These are phyloP conservation scores for Pteropus rufus DNA, from an alignment of 2,797 vertebrate genomes.

Conservation along the genomic window DNA sequence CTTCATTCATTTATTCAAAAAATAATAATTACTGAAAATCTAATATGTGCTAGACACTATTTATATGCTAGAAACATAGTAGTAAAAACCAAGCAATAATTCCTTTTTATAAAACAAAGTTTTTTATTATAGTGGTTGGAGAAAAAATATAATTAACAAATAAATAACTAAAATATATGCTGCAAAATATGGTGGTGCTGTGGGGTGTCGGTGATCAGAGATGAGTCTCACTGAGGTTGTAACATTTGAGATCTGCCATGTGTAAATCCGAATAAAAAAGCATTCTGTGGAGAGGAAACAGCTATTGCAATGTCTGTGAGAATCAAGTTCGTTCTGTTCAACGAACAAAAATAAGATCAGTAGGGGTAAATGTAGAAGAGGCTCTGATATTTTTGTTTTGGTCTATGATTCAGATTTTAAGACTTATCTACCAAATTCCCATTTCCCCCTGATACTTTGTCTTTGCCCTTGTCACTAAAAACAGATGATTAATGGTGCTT, in stretches of 20 bases:
- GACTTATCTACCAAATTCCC: background rate
- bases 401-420: background rate
- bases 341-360: background rate
- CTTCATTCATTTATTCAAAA: background rate
- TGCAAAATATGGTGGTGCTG: too few relatives aligned
- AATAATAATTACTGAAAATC: background rate
- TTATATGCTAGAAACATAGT: background rate
- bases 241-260: background rate
- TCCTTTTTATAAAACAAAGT: background rate
- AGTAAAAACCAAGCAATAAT: background rate
- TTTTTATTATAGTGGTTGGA: background rate
- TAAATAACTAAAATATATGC: background rate
- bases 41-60: background rate
- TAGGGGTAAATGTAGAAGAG: background rate
- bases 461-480: conserved; percentile 19
- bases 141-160: background rate
- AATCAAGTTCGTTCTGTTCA: background rate
- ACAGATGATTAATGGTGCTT: conserved; percentile 45
- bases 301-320: background rate
- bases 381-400: background rate
- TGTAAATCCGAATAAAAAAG: background rate
- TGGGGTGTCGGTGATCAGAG: background rate
- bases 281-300: background rate
- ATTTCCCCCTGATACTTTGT: background rate
- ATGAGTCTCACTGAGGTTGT: background rate